Base-by-base conservation (phyloP, 2,797 vertebrate genomes). In the Apogon talboti region DNA sequence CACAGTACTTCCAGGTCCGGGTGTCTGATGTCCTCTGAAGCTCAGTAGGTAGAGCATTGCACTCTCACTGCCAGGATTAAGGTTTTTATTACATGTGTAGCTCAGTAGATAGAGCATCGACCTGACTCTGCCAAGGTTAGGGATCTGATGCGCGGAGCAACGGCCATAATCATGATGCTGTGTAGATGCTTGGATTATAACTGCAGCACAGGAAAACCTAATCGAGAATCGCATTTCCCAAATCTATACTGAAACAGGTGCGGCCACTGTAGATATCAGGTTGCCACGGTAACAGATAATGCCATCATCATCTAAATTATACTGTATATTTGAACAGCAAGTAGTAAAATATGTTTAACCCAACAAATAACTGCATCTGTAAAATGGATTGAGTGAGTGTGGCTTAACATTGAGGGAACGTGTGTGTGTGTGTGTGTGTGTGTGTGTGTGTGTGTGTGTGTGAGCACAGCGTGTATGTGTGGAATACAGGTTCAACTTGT, bases 41-140 rank as follows among this genome's bases (percentile, higher is more conserved):
- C 76, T 76, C 57, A 51, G 64, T 69, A 57, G 42, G 58, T 67
- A 66, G 66, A 72, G 59, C 0, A 33, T 50, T 69, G 47, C 60
- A 48, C 60, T 62, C 59, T 79, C 54, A 10, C 68, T 50, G 48
- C 15, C 60, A 43, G 82, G 85, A 89, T 88, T 85, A 82, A 74
- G 54, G 68, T 40, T 80, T 84, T 85, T 70, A 81, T 74, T 60
- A 83, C 73, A 70, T 21, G 63, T 81, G 73, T 61, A 30, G 74
- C 61, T 86, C 82, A 71, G 79, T 45, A 68, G 73, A 70, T 74
- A 19, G 43, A 73, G 68, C 82, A 72, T 40, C 28, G 43, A 74
- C 73, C 81, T 24, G 50, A 52, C 50, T 18, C 53, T 37, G 64
- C 60, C 67, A 69, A 82, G 82, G 79, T 84, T 56, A 76, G 45